A percentile compares a stretch with the other conserved stretches of the same genome.
These are phyloP conservation scores for Parelbella ahira DNA, from an alignment of 2,888 invertebrate genomes.

Conservation along the genomic window DNA sequence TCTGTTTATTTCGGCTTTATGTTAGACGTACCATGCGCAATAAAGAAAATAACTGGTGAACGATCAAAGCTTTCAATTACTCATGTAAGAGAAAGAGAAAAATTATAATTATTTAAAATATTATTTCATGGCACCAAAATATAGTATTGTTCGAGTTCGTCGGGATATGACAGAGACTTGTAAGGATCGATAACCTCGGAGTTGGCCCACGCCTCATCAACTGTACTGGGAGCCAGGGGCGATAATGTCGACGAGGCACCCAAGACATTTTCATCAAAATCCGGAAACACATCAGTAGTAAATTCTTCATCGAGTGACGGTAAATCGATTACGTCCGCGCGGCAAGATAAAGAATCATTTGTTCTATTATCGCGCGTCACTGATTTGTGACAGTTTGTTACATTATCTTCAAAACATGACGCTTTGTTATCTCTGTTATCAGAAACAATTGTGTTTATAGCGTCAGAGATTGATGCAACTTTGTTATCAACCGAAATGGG, in stretches of 20 bases:
- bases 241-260: slow-evolving; percentile 27
- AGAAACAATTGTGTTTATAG: neutral
- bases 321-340: neutral
- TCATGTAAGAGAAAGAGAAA: too few species aligned
- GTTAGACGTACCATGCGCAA: too few species aligned
- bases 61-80: too few species aligned
- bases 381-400: slow-evolving; percentile 15
- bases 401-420: slow-evolving; percentile 7
- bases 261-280: slow-evolving; percentile 24
- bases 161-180: slow-evolving; percentile 21
- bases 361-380: neutral
- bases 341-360: neutral
- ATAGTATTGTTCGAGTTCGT: slow-evolving; percentile 36
- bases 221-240: slow-evolving; percentile 10
- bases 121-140: slow-evolving; percentile 26
- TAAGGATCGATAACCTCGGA: slow-evolving; percentile 26
- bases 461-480: slow-evolving; percentile 6
- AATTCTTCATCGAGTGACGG: slow-evolving; percentile 29
- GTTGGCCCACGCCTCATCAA: slow-evolving; percentile 26
- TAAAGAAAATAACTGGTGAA: too few species aligned
- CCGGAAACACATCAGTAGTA: slow-evolving; percentile 31
- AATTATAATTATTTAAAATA: too few species aligned
- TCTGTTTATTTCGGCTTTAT: too few species aligned
- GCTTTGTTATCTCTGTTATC: slow-evolving; percentile 5
- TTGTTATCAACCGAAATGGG: slow-evolving; percentile 2